These are phyloP conservation scores for Phyllotreta striolata DNA, from an alignment of 2,888 invertebrate species.

Conservation along the genomic window DNA sequence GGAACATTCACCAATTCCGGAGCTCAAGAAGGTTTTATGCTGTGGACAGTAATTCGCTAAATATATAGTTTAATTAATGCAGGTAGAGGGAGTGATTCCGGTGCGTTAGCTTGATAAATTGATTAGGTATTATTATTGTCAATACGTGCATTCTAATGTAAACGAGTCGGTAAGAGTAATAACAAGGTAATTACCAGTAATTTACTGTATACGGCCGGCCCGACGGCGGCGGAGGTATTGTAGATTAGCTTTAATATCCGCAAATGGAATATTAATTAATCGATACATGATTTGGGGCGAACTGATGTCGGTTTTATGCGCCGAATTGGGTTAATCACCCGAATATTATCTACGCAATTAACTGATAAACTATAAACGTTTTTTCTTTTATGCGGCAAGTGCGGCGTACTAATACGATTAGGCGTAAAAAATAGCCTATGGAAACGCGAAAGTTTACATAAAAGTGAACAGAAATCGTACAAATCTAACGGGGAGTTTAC, in stretches of 20 bases:
- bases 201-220: constrained; percentile 14
- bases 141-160: constrained; percentile 10
- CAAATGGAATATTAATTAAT: constrained; percentile 18
- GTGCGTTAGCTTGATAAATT: too few species aligned
- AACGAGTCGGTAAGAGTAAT: constrained; percentile 11
- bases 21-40: too few species aligned
- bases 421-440: background rate
- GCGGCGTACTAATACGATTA: background rate
- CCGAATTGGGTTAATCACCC: constrained; percentile 5
- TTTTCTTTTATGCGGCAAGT: too few species aligned
- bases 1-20: too few species aligned
- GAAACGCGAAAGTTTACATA: too few species aligned
- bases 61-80: too few species aligned
- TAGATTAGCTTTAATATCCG: constrained; percentile 18
- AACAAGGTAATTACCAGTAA: constrained; percentile 16
- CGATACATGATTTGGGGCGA: constrained; percentile 1
- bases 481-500: too few species aligned
- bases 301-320: background rate
- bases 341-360: constrained; percentile 2
- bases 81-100: too few species aligned
- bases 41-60: too few species aligned
- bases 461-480: too few species aligned
- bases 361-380: too few species aligned
- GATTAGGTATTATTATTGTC: too few species aligned
- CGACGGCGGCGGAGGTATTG: constrained; percentile 4